phyloP scores from a whole-genome alignment of 2,113 vertebrate species.

The Nothobranchius kuhntae region DNA sequence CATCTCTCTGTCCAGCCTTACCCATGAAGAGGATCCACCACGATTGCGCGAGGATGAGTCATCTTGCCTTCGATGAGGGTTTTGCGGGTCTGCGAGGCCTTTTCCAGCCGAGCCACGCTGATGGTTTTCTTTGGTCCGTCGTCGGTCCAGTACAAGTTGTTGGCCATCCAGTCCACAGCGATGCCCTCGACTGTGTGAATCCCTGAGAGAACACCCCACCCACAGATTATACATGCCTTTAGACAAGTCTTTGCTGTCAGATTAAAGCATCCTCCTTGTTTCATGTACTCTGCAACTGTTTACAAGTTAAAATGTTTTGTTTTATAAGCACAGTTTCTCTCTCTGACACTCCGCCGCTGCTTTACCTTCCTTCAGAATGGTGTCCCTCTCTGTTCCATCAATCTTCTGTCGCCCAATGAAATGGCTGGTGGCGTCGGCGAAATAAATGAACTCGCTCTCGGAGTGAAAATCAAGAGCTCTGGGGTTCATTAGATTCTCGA shows the following conservation, averaged over 20 bases:
- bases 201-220: conserved; percentile 69
- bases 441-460: conserved; percentile 94
- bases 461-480: conserved; percentile 94
- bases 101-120: conserved; percentile 94
- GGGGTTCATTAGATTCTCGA: conserved; percentile 97
- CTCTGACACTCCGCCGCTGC: not conserved
- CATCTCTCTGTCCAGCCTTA: conserved; percentile 61
- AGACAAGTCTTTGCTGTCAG: too few relatives aligned
- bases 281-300: too few relatives aligned
- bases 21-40: conserved; percentile 95
- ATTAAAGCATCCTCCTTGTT: not conserved
- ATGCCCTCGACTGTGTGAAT: conserved; percentile 97
- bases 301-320: too few relatives aligned
- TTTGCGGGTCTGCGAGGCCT: conserved; percentile 93
- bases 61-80: conserved; percentile 95
- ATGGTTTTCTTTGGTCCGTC: conserved; percentile 98
- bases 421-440: conserved; percentile 94
- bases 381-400: conserved; percentile 91
- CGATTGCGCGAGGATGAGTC: conserved; percentile 95
- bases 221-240: not conserved
- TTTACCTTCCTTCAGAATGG: conserved; percentile 91
- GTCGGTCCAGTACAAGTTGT: conserved; percentile 97
- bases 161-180: conserved; percentile 98
- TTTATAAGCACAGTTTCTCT: not conserved
- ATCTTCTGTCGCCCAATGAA: conserved; percentile 97